Base-by-base conservation (phyloP, 2,797 vertebrate species). In the Agapornis canus region DNA sequence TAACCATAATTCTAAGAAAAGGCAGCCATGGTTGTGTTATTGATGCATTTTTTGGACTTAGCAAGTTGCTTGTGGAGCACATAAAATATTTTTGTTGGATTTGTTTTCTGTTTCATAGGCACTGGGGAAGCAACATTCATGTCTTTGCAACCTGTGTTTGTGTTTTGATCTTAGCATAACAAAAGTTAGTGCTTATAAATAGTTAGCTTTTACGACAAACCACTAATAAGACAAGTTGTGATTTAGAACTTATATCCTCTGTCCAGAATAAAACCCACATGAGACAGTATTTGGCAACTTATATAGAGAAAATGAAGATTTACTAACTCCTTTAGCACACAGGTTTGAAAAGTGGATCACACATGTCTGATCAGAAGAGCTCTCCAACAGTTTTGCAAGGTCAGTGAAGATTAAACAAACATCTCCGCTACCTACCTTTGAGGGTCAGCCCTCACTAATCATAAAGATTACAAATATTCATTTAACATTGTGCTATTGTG, bases 1-100 rank as follows among this genome's bases (percentile, higher is more conserved):
- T 96, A 97, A 92, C 91, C 91, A 63, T 97, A 96, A 97, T 94
- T 97, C 89, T 94, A 29, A 94, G 95, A 65, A 86, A 70, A 96
- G 95, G 93, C 73, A 92, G 60, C 87, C 83, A 86, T 90, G 91
- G 81, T 96, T 96, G 65, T 89, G 78, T 93, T 94, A 88, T 86
- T 90, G 82, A 92, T 92, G 94, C 90, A 91, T 90, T 84, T 90
- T 83, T 77, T 95, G 90, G 85, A 92, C 97, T 97, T 95, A 97
- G 59, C 25, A 27, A 86, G 66, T 52, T 94, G 60, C 93, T 94
- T 64, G 75, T 25, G 22, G 73, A 87, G 79, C 32, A 31, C 52
- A 18, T 76, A 76, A 96, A 96, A 87, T 93, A 61, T 40, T 95
- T 91, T 32, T 89, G 39, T 73, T 94, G 92, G 92, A 89, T 95